phyloP scores from a whole-genome alignment of 30 jellyfish, hydroid and myxozoan genomes.

The Catostylus mosaicus region DNA sequence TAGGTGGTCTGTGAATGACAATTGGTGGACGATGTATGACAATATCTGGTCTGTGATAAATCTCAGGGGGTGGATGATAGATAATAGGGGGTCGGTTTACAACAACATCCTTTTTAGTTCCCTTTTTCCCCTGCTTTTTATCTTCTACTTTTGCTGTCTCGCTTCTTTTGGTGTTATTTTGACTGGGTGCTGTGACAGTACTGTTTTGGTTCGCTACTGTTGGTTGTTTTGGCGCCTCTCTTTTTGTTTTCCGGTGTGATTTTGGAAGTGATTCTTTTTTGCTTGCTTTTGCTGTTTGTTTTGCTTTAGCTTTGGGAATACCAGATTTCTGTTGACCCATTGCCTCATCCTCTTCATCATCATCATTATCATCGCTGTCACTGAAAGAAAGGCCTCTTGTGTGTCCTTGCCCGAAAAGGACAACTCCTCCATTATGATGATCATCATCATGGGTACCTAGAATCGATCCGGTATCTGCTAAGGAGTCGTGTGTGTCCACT shows the following conservation, averaged over 20 bases:
- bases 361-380: slow-evolving; percentile 15
- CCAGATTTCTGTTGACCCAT: slow-evolving; percentile 68
- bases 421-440: slow-evolving; percentile 38
- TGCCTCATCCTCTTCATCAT: slow-evolving; percentile 34
- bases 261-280: slow-evolving; percentile 22
- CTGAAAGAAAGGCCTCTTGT: slow-evolving; percentile 22
- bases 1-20: slow-evolving; percentile 90
- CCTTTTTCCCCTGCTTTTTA: slow-evolving; percentile 69
- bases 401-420: slow-evolving; percentile 46
- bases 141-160: slow-evolving; percentile 37
- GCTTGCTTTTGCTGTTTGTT: slow-evolving; percentile 8
- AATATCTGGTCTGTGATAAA: slow-evolving; percentile 94
- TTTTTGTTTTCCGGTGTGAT: slow-evolving; percentile 30
- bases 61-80: slow-evolving; percentile 98
- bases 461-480: slow-evolving; percentile 1
- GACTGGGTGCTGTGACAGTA: background rate
- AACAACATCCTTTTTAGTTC: slow-evolving; percentile 92
- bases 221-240: slow-evolving; percentile 59
- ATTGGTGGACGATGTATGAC: slow-evolving; percentile 91
- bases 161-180: slow-evolving; percentile 62
- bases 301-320: slow-evolving; percentile 31
- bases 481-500: slow-evolving; percentile 50
- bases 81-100: slow-evolving; percentile 97
- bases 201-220: background rate
- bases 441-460: slow-evolving; percentile 43